Base-by-base conservation (phyloP, 2,113 vertebrate genomes). In the Pongo abelii region DNA sequence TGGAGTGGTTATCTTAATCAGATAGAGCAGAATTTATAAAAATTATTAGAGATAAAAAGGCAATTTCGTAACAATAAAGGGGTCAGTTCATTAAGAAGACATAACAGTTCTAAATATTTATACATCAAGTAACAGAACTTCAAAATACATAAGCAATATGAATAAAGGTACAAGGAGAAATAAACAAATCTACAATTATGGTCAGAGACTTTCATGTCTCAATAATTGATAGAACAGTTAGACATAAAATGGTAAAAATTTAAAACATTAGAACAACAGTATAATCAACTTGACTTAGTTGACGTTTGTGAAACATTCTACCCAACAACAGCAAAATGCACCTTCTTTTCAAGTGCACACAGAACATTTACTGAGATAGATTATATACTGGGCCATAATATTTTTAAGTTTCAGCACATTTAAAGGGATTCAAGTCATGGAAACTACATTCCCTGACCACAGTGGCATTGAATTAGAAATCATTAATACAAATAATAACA, bases 71-170 rank as follows among this genome's bases (percentile, higher is more conserved):
- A 50, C 46, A 5, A 27, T 79, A 32, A 81, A 81, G 30, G 8
- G 18, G 25, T 75, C 55, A 46, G 4, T 67, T 91, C 57, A 77
- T 75, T 57, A 61, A 94, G 14, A 80, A 8, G 5, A 25, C 8
- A 57, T 94, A 88, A 94, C 3, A 96, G 20, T 83, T 46, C 48
- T 79, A 67, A 75, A 14, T 95, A 75, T 89, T 80, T 74, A 84
- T 84, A 46, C 46, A 38, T 23, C 43, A 48, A 93, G 57, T 81
- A 55, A 79, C 18, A 84, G 61, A 91, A 38, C 64, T 74, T 80
- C 64, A 80, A 72, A 75, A 69, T 35, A 32, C 32, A 80, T 57
- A 79, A 92, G 46, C 74, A 92, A 61, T 72, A 43, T 5, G 78
- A 50, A 77, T 57, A 48, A 50, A 83, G 8, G 32, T 64, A 14